Conservation (phyloP, 1,140 invertebrate genomes). For the Achatina immaculata region DNA sequence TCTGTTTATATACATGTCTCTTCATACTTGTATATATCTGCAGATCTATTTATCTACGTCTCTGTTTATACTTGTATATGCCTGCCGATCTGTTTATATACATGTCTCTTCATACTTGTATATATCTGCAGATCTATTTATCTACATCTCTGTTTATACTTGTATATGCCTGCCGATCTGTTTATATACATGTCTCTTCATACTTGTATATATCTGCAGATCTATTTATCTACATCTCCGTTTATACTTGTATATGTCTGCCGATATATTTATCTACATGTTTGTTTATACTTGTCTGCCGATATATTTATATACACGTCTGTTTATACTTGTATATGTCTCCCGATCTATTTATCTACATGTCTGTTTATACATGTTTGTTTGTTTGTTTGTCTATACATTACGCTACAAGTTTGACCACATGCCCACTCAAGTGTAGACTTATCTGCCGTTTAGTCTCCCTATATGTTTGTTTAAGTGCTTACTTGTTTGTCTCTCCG, state of each 20-base stretch:
- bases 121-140: too few species aligned
- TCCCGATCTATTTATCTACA: not conserved
- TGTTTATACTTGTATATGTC: not conserved
- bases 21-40: too few species aligned
- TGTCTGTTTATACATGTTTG: constrained; percentile 2
- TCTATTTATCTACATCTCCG: not conserved
- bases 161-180: constrained; percentile 8
- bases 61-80: too few species aligned
- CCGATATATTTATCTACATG: not conserved
- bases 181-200: constrained; percentile 20
- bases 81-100: too few species aligned
- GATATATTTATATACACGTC: not conserved
- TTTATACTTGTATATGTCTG: not conserved
- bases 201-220: not conserved
- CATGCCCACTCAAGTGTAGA: too few species aligned
- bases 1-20: too few species aligned
- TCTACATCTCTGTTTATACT: constrained; percentile 10
- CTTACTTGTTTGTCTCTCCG: too few species aligned
- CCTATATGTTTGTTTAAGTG: too few species aligned
- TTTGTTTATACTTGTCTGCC: not conserved
- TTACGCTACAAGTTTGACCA: not conserved
- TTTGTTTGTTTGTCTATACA: not conserved
- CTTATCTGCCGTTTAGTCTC: too few species aligned
- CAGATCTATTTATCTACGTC: too few species aligned
- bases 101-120: too few species aligned